A percentile compares a stretch with the other conserved stretches of the same genome.
These are phyloP conservation scores for Drosophila triauraria DNA, from an alignment of 1,140 invertebrate species.

Conservation along the genomic window DNA sequence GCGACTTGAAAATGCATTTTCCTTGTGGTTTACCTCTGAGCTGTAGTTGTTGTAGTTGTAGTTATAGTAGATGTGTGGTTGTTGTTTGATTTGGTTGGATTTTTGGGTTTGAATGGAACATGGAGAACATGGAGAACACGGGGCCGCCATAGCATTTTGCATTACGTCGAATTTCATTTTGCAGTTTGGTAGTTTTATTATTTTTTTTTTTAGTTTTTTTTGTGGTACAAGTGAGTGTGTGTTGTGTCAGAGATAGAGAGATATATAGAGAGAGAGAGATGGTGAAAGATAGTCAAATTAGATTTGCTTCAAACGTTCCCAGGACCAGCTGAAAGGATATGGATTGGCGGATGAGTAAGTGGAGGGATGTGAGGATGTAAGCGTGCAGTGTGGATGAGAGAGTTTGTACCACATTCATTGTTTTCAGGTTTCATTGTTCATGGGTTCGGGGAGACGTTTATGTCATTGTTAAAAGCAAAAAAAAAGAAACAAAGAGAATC, in stretches of 20 bases:
- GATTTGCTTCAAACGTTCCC: constrained; percentile 84
- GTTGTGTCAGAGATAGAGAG: constrained; percentile 35
- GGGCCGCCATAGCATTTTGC: constrained; percentile 36
- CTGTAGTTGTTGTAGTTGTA: constrained; percentile 60
- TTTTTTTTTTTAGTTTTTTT: constrained; percentile 6
- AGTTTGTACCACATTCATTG: constrained; percentile 61
- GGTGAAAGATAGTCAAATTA: constrained; percentile 81
- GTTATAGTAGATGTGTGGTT: constrained; percentile 48
- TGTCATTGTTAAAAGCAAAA: constrained; percentile 33
- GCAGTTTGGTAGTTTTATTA: constrained; percentile 19
- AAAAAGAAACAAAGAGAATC: constrained; percentile 43
- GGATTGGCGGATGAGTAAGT: constrained; percentile 41
- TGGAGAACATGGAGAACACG: constrained; percentile 6
- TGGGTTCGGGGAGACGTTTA: constrained; percentile 31
- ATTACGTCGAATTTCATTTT: constrained; percentile 51
- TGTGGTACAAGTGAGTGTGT: constrained; percentile 33
- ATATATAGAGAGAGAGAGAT: constrained; percentile 35
- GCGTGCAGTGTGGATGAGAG: constrained; percentile 24
- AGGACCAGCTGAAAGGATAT: constrained; percentile 80
- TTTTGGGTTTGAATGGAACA: constrained; percentile 39
- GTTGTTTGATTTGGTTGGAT: constrained; percentile 54
- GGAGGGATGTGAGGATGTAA: constrained; percentile 5
- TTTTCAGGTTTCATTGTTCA: constrained; percentile 64
- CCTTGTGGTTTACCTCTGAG: constrained; percentile 82
- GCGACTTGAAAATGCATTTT: constrained; percentile 73